Conservation (phyloP, 2,888 invertebrate genomes). For the Tipula helvola region DNA sequence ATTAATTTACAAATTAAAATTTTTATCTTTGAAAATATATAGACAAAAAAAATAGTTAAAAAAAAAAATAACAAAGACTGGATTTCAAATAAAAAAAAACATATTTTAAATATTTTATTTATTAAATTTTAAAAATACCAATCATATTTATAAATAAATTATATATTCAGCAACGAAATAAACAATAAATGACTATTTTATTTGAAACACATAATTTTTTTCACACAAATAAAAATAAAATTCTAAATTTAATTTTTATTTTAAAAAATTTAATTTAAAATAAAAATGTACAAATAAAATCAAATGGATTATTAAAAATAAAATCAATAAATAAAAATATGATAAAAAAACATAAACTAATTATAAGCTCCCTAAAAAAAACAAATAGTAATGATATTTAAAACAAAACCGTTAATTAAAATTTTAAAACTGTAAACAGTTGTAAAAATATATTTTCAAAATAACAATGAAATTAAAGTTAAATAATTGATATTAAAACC, state of each 20-base stretch:
- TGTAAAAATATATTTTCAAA: neutral
- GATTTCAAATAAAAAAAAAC: neutral
- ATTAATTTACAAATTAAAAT: neutral
- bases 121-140: neutral
- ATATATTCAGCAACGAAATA: neutral
- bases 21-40: neutral
- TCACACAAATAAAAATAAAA: neutral
- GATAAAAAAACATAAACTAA: neutral
- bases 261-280: neutral
- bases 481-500: neutral
- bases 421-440: neutral
- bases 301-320: too few species aligned
- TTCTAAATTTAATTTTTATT: neutral
- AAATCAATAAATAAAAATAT: neutral
- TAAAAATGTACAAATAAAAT: neutral
- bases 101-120: constrained; percentile 4
- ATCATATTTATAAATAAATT: neutral
- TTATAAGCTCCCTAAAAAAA: neutral
- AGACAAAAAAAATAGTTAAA: neutral
- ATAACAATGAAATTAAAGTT: neutral
- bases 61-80: neutral
- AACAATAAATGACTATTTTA: neutral
- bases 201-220: neutral
- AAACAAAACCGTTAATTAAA: neutral
- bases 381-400: neutral